Evolutionary conservation across 53 echinoderm and acorn worm species (phyloP), one percentile per base, ranked within the genome.

Genomic region (Astropecten irregularis): DNA sequence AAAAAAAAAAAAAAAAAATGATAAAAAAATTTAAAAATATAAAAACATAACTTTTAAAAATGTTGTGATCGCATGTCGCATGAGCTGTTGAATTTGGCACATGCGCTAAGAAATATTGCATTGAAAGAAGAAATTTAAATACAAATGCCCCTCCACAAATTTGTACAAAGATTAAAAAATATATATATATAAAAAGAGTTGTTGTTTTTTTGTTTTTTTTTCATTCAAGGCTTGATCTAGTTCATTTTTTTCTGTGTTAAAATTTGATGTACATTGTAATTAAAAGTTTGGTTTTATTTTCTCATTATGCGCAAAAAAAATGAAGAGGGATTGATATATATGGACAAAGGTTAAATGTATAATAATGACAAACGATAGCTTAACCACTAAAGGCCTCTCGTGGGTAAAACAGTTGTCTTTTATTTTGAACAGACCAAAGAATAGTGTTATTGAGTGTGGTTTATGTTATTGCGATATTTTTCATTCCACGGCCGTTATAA

Each of bases 131-230:
- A n/a, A n/a, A n/a, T n/a, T n/a, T n/a, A n/a, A n/a, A n/a, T n/a
- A n/a, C n/a, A n/a, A 61, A 79, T 40, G 38, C 47, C 62, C 62
- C 79, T 44, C 62, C 79, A 36, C 29, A 79, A 35, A 74, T 34
- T 61, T 79, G 79, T 79, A 79, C 79, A 79, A 79, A 79, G 79
- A 56, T 79, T 79, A 46, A 30, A 39, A 66, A 68, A 79, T n/a
- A 79, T 32, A 42, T 40, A 79, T 79, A 79, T 79, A 61, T 79
- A 79, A 46, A 61, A 19, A 31, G 21, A 61, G 14, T 62, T 47
- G 49, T 31, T 42, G 42, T 42, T 42, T 42, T 42, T 8, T 42
- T 42, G 42, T 42, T 71, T 71, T 49, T 49, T 57, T 58, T 61
- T 79, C 79, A 59, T 62, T 79, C 79, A 79, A 60, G 31, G 61